A percentile compares a stretch with the other conserved stretches of the same genome.
Conservation (phyloP, 2,888 invertebrate species). For the Tetragonisca angustula region DNA sequence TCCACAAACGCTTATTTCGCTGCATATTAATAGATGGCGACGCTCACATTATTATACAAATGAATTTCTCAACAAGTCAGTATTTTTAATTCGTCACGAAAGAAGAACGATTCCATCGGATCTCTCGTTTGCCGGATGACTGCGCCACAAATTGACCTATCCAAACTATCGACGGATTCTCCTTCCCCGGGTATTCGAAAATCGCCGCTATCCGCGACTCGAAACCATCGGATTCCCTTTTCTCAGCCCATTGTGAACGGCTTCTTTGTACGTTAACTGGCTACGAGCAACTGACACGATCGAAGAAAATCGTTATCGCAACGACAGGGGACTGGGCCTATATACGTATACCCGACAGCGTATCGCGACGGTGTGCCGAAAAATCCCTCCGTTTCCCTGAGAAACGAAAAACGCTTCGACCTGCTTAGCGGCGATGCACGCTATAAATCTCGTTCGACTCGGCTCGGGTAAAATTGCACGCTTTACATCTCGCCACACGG, state of each 20-base stretch:
- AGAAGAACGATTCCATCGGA: slow-evolving; percentile 1
- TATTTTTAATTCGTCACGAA: neutral
- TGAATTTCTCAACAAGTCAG: no score
- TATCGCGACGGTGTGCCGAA: slow-evolving; percentile 10
- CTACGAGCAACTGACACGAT: neutral
- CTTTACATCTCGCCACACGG: slow-evolving; percentile 56
- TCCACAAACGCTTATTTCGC: no score
- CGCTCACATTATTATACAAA: no score
- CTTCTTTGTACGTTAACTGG: neutral
- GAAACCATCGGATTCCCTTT: neutral
- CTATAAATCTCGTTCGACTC: slow-evolving; percentile 56
- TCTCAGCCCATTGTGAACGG: neutral
- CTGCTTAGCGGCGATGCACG: slow-evolving; percentile 27
- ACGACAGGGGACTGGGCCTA: no score
- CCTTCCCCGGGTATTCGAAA: neutral
- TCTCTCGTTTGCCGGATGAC: slow-evolving; percentile 13
- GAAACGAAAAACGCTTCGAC: slow-evolving; percentile 38
- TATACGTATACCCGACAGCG: neutral
- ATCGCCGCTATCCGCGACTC: neutral
- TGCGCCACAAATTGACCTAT: slow-evolving; percentile 11
- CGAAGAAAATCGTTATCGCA: neutral
- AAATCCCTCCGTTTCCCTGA: slow-evolving; percentile 36
- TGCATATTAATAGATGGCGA: no score
- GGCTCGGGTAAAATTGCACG: slow-evolving; percentile 53
- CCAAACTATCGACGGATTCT: slow-evolving; percentile 3